These are phyloP conservation scores for Oreotrochilus melanogaster DNA, from an alignment of 2,113 vertebrate genomes.

Conservation along the genomic window DNA sequence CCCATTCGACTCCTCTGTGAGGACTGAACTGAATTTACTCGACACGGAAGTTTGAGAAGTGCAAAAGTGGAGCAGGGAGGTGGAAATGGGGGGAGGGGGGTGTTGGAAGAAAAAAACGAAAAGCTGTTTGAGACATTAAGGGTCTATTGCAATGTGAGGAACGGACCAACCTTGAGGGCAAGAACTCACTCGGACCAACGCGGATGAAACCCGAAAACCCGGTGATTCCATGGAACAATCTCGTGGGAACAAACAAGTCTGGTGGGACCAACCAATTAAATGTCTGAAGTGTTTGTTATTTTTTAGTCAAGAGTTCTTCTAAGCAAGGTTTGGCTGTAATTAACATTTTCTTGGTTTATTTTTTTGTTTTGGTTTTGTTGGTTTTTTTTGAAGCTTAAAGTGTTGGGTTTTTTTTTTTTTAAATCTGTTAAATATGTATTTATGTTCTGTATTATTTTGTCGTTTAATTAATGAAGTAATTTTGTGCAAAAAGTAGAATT, in stretches of 20 bases:
- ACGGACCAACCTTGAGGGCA: constrained; percentile 70
- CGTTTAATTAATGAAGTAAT: constrained; percentile 82
- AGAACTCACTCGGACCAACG: constrained; percentile 54
- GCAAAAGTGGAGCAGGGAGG: constrained; percentile 5
- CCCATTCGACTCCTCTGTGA: constrained; percentile 79
- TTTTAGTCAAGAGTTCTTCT: constrained; percentile 60
- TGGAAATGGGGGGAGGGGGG: not conserved
- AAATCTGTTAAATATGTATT: constrained; percentile 88
- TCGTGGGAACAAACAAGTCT: constrained; percentile 8
- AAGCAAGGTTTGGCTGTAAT: constrained; percentile 80
- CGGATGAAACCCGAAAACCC: not conserved
- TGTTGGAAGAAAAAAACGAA: too few species aligned
- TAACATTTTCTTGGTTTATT: constrained; percentile 63
- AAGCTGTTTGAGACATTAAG: not conserved
- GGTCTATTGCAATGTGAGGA: constrained; percentile 61
- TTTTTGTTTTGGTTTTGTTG: not conserved
- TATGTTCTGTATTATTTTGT: constrained; percentile 89
- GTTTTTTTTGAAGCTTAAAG: constrained; percentile 72
- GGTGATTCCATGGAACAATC: not conserved
- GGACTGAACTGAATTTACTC: constrained; percentile 61
- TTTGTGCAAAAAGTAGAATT: constrained; percentile 83
- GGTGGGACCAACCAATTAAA: constrained; percentile 67
- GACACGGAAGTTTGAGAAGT: not conserved
- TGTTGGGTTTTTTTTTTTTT: constrained; percentile 50
- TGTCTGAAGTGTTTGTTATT: constrained; percentile 42